Evolutionary conservation across 2,797 vertebrate genomes (phyloP).

Genomic region (Muscicapa striata): DNA sequence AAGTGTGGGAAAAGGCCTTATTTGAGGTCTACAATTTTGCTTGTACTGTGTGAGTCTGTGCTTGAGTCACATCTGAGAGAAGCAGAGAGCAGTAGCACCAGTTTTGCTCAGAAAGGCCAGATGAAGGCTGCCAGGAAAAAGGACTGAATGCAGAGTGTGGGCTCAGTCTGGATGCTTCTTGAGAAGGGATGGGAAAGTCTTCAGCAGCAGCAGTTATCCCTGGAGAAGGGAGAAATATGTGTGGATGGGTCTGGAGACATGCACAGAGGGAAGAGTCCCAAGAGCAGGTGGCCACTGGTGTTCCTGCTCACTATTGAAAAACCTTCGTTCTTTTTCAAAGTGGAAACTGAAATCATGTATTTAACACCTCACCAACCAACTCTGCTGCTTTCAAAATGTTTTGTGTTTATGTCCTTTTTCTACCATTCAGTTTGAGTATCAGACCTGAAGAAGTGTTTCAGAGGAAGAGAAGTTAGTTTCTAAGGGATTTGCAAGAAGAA

Average conservation of each 20-base stretch:
- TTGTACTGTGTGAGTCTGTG: fast-evolving
- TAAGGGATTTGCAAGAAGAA: background rate
- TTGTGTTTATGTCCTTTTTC: background rate
- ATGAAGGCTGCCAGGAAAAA: background rate
- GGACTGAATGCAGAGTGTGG: background rate
- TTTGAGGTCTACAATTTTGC: background rate
- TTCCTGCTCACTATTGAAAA: background rate
- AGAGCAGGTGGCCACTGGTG: fast-evolving
- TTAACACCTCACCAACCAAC: background rate
- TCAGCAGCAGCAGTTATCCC: background rate
- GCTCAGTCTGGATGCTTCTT: background rate
- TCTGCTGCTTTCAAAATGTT: background rate
- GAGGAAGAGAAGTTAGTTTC: background rate
- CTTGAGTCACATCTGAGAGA: background rate
- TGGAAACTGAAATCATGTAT: background rate
- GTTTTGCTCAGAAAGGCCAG: background rate
- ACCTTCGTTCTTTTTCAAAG: background rate
- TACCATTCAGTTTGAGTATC: background rate
- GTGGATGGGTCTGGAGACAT: fast-evolving
- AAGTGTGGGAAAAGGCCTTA: background rate
- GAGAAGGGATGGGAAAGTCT: background rate
- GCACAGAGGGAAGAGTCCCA: background rate
- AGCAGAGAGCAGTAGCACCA: background rate
- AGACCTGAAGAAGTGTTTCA: background rate
- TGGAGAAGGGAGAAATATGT: fast-evolving